These are phyloP conservation scores for Paramacrobiotus metropolitanus DNA, from an alignment of 1,140 invertebrate species.

Conservation along the genomic window DNA sequence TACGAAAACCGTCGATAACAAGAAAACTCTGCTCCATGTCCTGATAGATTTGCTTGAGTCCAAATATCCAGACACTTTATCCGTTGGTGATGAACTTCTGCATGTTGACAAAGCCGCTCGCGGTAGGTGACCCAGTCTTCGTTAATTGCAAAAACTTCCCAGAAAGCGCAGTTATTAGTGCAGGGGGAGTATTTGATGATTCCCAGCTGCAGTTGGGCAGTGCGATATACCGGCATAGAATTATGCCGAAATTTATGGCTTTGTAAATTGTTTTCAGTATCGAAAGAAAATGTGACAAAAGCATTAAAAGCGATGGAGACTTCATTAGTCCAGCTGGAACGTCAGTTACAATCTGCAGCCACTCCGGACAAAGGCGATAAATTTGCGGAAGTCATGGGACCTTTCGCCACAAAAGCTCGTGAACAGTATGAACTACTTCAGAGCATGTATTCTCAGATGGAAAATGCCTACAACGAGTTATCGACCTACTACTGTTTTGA, in stretches of 20 bases:
- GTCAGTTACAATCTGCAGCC: conserved; percentile 45
- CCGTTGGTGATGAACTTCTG: conserved; percentile 59
- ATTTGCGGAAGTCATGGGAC: conserved; percentile 57
- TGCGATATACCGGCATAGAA: neutral
- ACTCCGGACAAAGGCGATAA: conserved; percentile 51
- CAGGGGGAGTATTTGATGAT: neutral
- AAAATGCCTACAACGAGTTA: conserved; percentile 50
- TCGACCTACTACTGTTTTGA: conserved; percentile 83
- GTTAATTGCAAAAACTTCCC: too few species aligned
- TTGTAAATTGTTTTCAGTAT: conserved; percentile 32
- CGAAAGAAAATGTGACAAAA: conserved; percentile 59
- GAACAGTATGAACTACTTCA: conserved; percentile 62
- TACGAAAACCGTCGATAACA: conserved; percentile 81
- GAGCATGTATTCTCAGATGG: conserved; percentile 85
- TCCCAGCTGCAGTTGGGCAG: neutral
- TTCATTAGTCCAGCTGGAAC: conserved; percentile 58
- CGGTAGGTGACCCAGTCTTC: conserved; percentile 16
- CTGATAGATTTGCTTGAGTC: conserved; percentile 62
- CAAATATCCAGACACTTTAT: conserved; percentile 59
- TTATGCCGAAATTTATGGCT: neutral
- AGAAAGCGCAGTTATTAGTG: too few species aligned
- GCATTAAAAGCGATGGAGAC: conserved; percentile 59
- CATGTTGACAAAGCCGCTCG: conserved; percentile 38
- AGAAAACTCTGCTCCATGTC: conserved; percentile 73
- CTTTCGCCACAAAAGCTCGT: conserved; percentile 50